Evolutionary conservation across 2,888 invertebrate species (phyloP).

Genomic region (Cephus spinipes): DNA sequence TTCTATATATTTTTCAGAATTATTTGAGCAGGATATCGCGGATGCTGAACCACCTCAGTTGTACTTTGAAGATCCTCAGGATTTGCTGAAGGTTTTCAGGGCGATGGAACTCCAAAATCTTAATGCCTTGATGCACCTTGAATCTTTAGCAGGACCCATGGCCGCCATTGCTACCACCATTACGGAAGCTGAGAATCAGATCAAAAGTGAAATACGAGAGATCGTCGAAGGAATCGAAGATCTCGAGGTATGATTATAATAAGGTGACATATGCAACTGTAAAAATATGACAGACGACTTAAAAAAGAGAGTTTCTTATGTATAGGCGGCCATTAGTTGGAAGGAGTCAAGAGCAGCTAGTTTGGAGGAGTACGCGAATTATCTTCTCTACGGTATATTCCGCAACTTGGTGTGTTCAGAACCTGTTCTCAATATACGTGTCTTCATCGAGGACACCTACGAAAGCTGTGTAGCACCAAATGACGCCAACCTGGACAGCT

Average conservation of each 20-base stretch:
- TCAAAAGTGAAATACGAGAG: conserved; percentile 62
- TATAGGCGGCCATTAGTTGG: conserved; percentile 52
- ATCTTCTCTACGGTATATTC: conserved; percentile 71
- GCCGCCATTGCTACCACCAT: conserved; percentile 68
- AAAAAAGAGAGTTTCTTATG: background rate
- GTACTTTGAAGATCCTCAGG: conserved; percentile 71
- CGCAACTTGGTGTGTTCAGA: conserved; percentile 70
- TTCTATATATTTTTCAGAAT: conserved; percentile 44
- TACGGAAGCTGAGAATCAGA: conserved; percentile 65
- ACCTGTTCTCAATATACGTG: conserved; percentile 70
- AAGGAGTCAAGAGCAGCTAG: conserved; percentile 69
- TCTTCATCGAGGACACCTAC: conserved; percentile 75
- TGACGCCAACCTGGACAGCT: conserved; percentile 70
- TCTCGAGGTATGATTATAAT: conserved; percentile 59
- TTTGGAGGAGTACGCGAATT: conserved; percentile 70
- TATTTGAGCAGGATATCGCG: conserved; percentile 68
- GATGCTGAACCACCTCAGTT: conserved; percentile 68
- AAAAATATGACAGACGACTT: background rate
- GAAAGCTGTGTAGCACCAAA: conserved; percentile 72
- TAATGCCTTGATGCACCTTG: conserved; percentile 73
- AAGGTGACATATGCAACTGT: background rate
- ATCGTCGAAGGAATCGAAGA: conserved; percentile 65
- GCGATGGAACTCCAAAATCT: conserved; percentile 75
- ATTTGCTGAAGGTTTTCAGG: conserved; percentile 71
- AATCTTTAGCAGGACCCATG: conserved; percentile 70